A percentile compares a stretch with the other conserved stretches of the same genome.
Evolutionary conservation across 2,797 vertebrate genomes (phyloP).

Genomic region (Thaleichthys pacificus): DNA sequence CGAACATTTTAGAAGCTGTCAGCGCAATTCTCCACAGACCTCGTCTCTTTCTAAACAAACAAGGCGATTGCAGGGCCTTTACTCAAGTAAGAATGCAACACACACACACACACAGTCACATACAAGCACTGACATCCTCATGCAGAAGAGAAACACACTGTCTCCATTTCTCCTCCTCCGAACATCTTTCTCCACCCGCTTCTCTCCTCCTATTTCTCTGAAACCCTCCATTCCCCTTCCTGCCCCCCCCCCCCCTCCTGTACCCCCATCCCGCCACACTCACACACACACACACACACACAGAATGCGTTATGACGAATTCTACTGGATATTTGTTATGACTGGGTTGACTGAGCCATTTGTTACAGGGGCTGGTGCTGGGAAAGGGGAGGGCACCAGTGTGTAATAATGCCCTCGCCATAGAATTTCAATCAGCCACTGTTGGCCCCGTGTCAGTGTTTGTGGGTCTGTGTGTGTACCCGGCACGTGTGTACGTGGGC

Average conservation of each 20-base stretch:
- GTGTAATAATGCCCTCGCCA: conserved; percentile 71
- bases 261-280: conserved; percentile 23
- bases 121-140: no score
- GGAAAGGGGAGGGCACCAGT: conserved; percentile 72
- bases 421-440: conserved; percentile 77
- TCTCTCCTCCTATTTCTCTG: background rate
- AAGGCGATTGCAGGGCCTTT: no score
- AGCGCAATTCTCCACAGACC: no score
- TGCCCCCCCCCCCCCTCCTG: background rate
- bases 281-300: conserved; percentile 44
- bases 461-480: conserved; percentile 8
- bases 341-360: conserved; percentile 77
- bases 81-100: no score
- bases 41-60: no score
- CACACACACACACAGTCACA: no score
- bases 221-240: background rate
- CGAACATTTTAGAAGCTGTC: no score
- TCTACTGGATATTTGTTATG: conserved; percentile 78
- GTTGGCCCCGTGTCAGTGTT: conserved; percentile 9
- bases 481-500: background rate
- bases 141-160: background rate
- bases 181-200: background rate
- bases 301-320: conserved; percentile 73
- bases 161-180: conserved; percentile 26
- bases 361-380: conserved; percentile 74